These are phyloP conservation scores for Trachymyrmex cornetzi DNA, from an alignment of 1,140 invertebrate species.

Conservation along the genomic window DNA sequence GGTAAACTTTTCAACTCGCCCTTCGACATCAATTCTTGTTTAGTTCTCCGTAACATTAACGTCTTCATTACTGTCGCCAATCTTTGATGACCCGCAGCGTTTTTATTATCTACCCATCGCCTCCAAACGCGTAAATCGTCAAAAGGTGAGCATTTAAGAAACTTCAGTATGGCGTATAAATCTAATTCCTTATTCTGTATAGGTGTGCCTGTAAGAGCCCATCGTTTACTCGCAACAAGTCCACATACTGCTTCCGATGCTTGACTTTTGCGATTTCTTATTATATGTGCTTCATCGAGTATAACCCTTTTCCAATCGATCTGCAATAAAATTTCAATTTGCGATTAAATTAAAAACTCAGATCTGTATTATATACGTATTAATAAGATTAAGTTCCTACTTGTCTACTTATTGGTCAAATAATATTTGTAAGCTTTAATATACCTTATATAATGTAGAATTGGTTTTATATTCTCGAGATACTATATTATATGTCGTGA, in stretches of 20 bases:
- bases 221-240: conserved; percentile 89
- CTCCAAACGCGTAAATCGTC: conserved; percentile 92
- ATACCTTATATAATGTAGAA: conserved; percentile 74
- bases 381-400: not conserved
- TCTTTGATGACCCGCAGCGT: conserved; percentile 90
- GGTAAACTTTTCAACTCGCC: conserved; percentile 89
- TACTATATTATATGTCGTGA: conserved; percentile 93
- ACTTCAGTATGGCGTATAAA: conserved; percentile 95
- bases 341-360: not conserved
- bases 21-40: conserved; percentile 90
- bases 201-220: conserved; percentile 97
- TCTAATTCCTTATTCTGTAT: conserved; percentile 97
- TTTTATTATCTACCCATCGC: conserved; percentile 92
- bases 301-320: conserved; percentile 95
- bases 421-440: not conserved
- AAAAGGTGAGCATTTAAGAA: conserved; percentile 94
- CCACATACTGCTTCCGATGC: conserved; percentile 91
- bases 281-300: conserved; percentile 96
- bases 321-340: conserved; percentile 72
- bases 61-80: conserved; percentile 93
- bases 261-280: conserved; percentile 95
- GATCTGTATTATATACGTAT: not conserved
- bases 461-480: conserved; percentile 86
- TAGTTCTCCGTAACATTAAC: conserved; percentile 94
- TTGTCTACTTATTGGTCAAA: not conserved